phyloP scores from a whole-genome alignment of 2,797 vertebrate genomes.

The Phoebastria nigripes region DNA sequence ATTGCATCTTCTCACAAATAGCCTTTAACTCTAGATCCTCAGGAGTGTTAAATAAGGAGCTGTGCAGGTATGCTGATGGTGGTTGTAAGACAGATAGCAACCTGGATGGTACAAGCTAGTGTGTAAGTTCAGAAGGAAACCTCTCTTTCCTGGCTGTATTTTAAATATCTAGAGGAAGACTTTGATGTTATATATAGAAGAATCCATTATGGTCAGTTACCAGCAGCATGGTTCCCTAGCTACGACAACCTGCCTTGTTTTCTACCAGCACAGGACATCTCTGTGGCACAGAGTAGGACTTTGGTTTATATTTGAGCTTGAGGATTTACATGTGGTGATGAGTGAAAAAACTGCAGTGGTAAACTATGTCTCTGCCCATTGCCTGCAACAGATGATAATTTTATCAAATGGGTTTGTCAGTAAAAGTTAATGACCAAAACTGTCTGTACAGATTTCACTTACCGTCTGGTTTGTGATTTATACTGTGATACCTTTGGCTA shows the following conservation, averaged over 20 bases:
- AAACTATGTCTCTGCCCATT: not conserved
- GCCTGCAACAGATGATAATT: not conserved
- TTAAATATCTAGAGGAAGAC: not conserved
- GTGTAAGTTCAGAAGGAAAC: not conserved
- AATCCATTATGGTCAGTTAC: not conserved
- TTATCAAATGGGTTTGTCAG: not conserved
- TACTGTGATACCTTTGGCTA: not conserved
- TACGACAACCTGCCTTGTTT: not conserved
- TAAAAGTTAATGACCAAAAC: conserved; percentile 13
- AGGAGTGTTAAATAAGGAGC: not conserved
- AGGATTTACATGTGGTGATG: not conserved
- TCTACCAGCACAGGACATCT: not conserved
- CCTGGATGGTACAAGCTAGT: not conserved
- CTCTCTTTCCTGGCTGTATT: not conserved
- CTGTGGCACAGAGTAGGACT: not conserved
- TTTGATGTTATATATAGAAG: not conserved
- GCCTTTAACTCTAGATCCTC: not conserved
- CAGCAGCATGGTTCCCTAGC: not conserved
- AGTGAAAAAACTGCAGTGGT: not conserved
- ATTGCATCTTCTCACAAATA: not conserved
- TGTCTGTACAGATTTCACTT: not conserved
- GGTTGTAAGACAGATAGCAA: not conserved
- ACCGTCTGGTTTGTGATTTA: not conserved
- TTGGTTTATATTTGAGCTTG: not conserved
- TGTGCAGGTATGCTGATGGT: not conserved